phyloP scores from a whole-genome alignment of 1,140 invertebrate species.

The Trachymyrmex cornetzi region DNA sequence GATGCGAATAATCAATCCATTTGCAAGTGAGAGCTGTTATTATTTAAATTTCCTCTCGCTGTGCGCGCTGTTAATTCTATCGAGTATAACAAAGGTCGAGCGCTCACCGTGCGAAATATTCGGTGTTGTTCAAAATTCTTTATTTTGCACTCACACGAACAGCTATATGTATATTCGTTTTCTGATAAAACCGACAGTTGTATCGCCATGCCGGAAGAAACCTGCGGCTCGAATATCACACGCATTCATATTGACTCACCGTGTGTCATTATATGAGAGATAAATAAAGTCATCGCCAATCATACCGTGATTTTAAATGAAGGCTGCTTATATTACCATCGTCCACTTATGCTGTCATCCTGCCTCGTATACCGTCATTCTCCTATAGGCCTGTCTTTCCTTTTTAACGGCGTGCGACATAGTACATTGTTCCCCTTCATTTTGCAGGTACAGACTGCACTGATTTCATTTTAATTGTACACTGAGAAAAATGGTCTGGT shows the following conservation, averaged over 20 bases:
- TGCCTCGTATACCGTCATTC: neutral
- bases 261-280: neutral
- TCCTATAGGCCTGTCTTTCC: neutral
- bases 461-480: neutral
- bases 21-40: neutral
- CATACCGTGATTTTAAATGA: constrained; percentile 33
- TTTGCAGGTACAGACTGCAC: neutral
- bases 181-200: neutral
- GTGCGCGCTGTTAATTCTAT: neutral
- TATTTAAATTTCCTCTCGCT: neutral
- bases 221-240: neutral
- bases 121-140: neutral
- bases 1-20: constrained; percentile 2
- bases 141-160: neutral
- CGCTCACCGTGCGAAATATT: neutral
- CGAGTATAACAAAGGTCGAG: neutral
- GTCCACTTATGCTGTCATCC: neutral
- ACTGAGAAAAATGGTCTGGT: too few relatives aligned
- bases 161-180: too few relatives aligned
- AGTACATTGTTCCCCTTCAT: neutral
- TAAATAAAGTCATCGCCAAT: constrained; percentile 47
- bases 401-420: neutral
- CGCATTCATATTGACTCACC: constrained; percentile 1
- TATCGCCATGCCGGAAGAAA: neutral
- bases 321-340: constrained; percentile 27